Conservation (phyloP, 2,113 vertebrate species). For the Gnathonemus echidnorhynchus region DNA sequence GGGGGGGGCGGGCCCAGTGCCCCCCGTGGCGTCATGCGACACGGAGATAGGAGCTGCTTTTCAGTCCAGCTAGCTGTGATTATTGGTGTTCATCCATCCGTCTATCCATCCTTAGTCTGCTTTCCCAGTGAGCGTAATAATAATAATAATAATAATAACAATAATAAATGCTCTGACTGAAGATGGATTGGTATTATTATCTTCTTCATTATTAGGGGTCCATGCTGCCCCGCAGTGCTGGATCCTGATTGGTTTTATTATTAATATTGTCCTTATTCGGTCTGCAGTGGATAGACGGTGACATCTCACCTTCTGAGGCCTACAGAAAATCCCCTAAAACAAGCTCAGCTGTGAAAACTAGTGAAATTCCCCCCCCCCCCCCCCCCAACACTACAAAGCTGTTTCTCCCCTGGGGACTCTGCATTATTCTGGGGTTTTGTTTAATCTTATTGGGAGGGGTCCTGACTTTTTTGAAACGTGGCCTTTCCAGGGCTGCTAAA, state of each 20-base stretch:
- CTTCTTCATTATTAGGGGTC: background rate
- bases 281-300: constrained; percentile 45
- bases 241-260: background rate
- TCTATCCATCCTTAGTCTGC: background rate
- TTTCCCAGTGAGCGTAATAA: background rate
- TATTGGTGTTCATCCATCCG: background rate
- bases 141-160: background rate
- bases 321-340: constrained; percentile 60
- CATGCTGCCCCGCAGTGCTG: background rate
- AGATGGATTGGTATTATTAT: background rate
- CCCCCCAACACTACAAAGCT: constrained; percentile 61
- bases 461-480: constrained; percentile 52
- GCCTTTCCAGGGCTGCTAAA: constrained; percentile 50
- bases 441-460: constrained; percentile 61
- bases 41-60: background rate
- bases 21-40: background rate
- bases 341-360: constrained; percentile 61
- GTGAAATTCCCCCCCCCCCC: constrained; percentile 52
- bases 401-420: constrained; percentile 54
- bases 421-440: constrained; percentile 63
- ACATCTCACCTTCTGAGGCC: constrained; percentile 54
- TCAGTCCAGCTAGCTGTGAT: background rate
- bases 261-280: constrained; percentile 26
- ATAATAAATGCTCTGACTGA: background rate
- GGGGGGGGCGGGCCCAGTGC: background rate